These are phyloP conservation scores for Vanessa cardui DNA, from an alignment of 2,888 invertebrate genomes.

Conservation along the genomic window DNA sequence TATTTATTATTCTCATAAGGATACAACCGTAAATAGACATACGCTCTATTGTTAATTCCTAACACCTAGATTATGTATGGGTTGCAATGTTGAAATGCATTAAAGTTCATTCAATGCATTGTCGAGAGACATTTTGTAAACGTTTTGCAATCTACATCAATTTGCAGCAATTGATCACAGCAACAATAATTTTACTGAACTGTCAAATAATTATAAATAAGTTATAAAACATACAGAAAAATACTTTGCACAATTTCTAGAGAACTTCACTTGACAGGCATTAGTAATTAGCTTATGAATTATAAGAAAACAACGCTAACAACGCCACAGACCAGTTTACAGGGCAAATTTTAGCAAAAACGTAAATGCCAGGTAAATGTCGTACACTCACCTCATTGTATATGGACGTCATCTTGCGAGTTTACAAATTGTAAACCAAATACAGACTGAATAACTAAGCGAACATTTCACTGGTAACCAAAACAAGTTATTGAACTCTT, in stretches of 20 bases:
- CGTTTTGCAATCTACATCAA: constrained; percentile 31
- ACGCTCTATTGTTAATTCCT: constrained; percentile 43
- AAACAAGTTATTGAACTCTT: constrained; percentile 16
- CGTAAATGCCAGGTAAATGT: constrained; percentile 73
- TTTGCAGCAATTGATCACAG: constrained; percentile 15
- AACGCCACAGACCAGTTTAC: constrained; percentile 48
- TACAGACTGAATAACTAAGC: constrained; percentile 62
- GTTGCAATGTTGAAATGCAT: constrained; percentile 34
- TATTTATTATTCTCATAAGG: constrained; percentile 34
- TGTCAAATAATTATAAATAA: not conserved
- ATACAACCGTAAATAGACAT: constrained; percentile 31
- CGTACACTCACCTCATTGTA: constrained; percentile 79
- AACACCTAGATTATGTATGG: constrained; percentile 41
- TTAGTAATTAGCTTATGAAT: constrained; percentile 26
- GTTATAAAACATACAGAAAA: not conserved
- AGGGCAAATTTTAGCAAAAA: constrained; percentile 70
- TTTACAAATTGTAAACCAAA: constrained; percentile 56
- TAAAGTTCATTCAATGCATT: constrained; percentile 39
- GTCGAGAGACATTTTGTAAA: constrained; percentile 32
- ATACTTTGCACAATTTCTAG: not conserved
- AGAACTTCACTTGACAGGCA: not conserved
- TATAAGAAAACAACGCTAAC: constrained; percentile 5
- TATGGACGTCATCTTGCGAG: constrained; percentile 71
- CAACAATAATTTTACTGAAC: constrained; percentile 13
- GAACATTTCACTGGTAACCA: constrained; percentile 63